These are phyloP conservation scores for Colletes collaris DNA, from an alignment of 2,888 invertebrate genomes.

Conservation along the genomic window DNA sequence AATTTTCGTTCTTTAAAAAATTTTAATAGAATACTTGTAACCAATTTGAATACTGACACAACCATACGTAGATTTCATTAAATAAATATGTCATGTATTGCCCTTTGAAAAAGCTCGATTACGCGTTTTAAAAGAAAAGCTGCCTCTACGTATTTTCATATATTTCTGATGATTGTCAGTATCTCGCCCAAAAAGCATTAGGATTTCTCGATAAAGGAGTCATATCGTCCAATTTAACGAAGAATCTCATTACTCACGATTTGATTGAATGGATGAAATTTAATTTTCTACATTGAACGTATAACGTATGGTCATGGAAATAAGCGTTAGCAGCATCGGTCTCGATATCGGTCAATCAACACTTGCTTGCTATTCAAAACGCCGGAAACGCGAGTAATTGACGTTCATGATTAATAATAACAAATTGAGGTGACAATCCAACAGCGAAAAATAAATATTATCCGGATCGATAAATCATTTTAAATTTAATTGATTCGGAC, in stretches of 20 bases:
- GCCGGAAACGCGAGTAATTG: constrained; percentile 13
- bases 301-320: not conserved
- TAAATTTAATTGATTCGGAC: constrained; percentile 8
- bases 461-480: constrained; percentile 15
- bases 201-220: not conserved
- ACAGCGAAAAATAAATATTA: not conserved
- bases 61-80: too few relatives aligned
- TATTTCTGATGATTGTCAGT: too few relatives aligned
- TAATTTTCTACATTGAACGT: not conserved
- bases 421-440: constrained; percentile 5
- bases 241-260: not conserved
- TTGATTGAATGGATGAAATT: not conserved
- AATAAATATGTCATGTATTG: too few relatives aligned
- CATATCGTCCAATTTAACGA: not conserved
- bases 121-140: too few relatives aligned
- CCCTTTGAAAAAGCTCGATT: too few relatives aligned
- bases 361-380: not conserved
- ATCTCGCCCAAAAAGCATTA: too few relatives aligned
- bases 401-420: constrained; percentile 16
- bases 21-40: too few relatives aligned
- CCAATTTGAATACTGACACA: too few relatives aligned
- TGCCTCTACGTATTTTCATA: too few relatives aligned
- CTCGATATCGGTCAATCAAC: not conserved
- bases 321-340: not conserved
- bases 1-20: too few relatives aligned